A percentile compares a stretch with the other conserved stretches of the same genome.
phyloP scores from a whole-genome alignment of 2,888 invertebrate genomes.

The Sesamia inferens region DNA sequence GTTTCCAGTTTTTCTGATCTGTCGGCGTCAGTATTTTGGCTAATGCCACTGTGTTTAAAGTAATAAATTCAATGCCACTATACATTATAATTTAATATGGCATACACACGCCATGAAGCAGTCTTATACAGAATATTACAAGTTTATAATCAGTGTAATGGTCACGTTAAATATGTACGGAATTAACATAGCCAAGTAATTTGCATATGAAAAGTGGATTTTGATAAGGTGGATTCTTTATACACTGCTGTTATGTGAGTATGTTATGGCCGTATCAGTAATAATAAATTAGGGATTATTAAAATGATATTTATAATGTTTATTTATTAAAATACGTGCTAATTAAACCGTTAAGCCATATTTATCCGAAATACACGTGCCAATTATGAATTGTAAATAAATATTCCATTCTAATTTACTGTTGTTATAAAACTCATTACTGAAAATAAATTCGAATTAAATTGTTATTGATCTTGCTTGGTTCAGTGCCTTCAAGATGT shows the following conservation, averaged over 20 bases:
- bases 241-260: neutral
- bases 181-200: constrained; percentile 61
- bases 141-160: constrained; percentile 65
- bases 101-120: constrained; percentile 52
- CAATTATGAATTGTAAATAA: neutral
- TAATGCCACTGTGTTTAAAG: constrained; percentile 53
- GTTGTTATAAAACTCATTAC: neutral
- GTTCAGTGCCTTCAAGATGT: neutral
- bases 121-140: constrained; percentile 60
- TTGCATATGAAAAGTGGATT: constrained; percentile 57
- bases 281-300: constrained; percentile 8
- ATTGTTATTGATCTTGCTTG: neutral
- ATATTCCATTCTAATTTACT: neutral
- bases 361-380: constrained; percentile 1
- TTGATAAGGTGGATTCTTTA: constrained; percentile 43
- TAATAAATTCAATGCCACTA: constrained; percentile 62
- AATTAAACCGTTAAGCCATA: neutral
- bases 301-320: neutral
- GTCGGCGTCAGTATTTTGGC: constrained; percentile 27
- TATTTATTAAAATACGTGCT: neutral
- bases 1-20: constrained; percentile 48
- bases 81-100: constrained; percentile 60
- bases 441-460: constrained; percentile 9
- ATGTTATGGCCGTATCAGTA: neutral
- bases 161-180: constrained; percentile 60